Percentiles rank a stretch among this genome's conserved stretches.
Conservation (phyloP, 2,888 invertebrate genomes). For the Cryptocheilus praepositus region DNA sequence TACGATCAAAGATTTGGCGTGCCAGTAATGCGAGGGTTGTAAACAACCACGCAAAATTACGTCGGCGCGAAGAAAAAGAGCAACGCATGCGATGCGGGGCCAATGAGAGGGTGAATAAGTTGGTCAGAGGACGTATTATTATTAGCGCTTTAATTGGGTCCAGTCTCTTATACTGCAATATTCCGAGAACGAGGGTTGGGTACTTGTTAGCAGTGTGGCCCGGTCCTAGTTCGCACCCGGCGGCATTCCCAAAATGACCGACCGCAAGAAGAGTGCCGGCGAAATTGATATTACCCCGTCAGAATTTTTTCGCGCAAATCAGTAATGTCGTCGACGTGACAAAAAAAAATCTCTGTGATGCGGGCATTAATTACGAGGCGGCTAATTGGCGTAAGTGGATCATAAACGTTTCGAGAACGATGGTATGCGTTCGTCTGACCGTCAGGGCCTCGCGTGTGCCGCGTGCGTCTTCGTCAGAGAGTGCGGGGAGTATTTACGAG, state of each 20-base stretch:
- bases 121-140: constrained; percentile 57
- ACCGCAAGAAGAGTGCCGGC: constrained; percentile 49
- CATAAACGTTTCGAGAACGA: too few relatives aligned
- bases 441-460: too few relatives aligned
- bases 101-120: constrained; percentile 27
- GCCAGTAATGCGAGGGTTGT: too few relatives aligned
- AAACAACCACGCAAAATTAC: too few relatives aligned
- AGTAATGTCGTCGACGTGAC: too few relatives aligned
- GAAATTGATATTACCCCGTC: constrained; percentile 45
- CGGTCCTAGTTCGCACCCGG: constrained; percentile 70
- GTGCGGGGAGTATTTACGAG: background rate
- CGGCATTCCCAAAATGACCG: constrained; percentile 68
- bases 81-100: constrained; percentile 26
- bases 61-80: too few relatives aligned
- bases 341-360: too few relatives aligned
- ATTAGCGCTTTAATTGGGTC: constrained; percentile 72
- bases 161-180: constrained; percentile 71
- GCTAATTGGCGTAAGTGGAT: too few relatives aligned
- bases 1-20: too few relatives aligned
- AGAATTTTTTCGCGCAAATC: constrained; percentile 18
- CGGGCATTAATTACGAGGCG: too few relatives aligned
- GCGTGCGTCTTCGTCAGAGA: background rate
- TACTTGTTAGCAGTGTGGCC: constrained; percentile 42
- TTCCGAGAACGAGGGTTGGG: constrained; percentile 43
- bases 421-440: too few relatives aligned